Conservation (phyloP, 2,113 vertebrate species). For the Columbina picui region DNA sequence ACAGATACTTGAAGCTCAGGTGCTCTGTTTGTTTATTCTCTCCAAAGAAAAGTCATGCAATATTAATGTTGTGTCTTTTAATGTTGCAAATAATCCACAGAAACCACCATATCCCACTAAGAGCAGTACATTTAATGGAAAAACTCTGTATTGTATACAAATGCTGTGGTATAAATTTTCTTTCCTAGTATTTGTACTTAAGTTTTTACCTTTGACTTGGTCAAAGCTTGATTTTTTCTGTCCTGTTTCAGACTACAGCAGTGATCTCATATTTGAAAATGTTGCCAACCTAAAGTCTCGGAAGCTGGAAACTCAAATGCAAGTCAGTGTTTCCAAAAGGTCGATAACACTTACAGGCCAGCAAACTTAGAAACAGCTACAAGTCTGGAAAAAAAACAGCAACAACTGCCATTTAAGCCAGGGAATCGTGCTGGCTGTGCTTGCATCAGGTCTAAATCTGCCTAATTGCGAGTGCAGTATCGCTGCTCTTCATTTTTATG, state of each 20-base stretch:
- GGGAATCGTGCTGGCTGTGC: not conserved
- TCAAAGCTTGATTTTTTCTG: not conserved
- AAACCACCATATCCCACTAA: not conserved
- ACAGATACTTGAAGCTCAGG: not conserved
- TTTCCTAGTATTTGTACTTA: not conserved
- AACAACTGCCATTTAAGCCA: not conserved
- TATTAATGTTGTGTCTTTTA: slow-evolving; percentile 37
- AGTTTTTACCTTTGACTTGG: not conserved
- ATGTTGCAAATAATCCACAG: not conserved
- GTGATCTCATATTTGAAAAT: not conserved
- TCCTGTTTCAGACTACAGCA: not conserved
- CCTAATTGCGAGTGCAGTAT: slow-evolving; percentile 1
- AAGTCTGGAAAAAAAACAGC: not conserved
- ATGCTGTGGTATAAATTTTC: not conserved
- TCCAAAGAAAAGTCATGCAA: not conserved
- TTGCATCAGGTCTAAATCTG: not conserved
- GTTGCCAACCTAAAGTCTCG: not conserved
- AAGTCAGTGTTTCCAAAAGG: not conserved
- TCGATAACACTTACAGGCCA: not conserved
- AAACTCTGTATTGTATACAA: not conserved
- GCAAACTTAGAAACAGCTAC: not conserved
- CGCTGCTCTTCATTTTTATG: slow-evolving; percentile 7
- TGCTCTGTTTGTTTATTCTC: slow-evolving; percentile 5
- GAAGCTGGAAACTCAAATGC: not conserved
- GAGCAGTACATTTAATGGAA: not conserved